phyloP scores from a whole-genome alignment of 2,888 invertebrate genomes.

The Rhamphomyia laevipes region DNA sequence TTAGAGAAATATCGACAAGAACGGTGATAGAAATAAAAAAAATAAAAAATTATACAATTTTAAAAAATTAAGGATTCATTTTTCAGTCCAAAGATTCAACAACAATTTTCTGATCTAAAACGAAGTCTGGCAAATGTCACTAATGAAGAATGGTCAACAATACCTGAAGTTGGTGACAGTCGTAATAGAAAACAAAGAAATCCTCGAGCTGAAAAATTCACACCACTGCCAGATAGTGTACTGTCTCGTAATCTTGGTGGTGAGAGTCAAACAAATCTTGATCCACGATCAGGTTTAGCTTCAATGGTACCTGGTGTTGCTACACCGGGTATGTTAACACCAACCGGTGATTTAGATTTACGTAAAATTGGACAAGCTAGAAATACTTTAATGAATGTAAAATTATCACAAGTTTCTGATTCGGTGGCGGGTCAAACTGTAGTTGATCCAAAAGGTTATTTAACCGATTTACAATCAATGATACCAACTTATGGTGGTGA shows the following conservation, averaged over 20 bases:
- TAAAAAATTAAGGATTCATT: neutral
- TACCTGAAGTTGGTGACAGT: constrained; percentile 99
- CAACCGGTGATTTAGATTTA: constrained; percentile 87
- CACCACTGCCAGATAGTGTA: constrained; percentile 94
- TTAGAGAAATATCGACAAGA: constrained; percentile 96
- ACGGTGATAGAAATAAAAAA: constrained; percentile 38
- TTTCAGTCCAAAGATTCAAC: constrained; percentile 84
- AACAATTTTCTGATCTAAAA: constrained; percentile 97
- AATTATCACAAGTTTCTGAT: constrained; percentile 93
- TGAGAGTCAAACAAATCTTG: constrained; percentile 64
- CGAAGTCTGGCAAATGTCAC: constrained; percentile 69
- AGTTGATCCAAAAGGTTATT: constrained; percentile 97
- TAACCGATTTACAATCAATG: constrained; percentile 99
- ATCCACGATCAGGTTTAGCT: constrained; percentile 73
- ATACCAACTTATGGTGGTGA: constrained; percentile 97
- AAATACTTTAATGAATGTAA: constrained; percentile 98
- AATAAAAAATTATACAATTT: constrained; percentile 15
- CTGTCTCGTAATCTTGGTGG: constrained; percentile 77
- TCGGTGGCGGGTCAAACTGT: constrained; percentile 99
- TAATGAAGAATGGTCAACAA: constrained; percentile 91
- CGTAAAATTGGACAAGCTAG: constrained; percentile 98
- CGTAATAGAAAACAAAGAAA: constrained; percentile 93
- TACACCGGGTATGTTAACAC: constrained; percentile 78
- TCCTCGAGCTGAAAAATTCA: constrained; percentile 90
- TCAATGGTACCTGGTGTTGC: constrained; percentile 78